phyloP scores from a whole-genome alignment of 2,888 invertebrate genomes.

The Apotomis capreana region DNA sequence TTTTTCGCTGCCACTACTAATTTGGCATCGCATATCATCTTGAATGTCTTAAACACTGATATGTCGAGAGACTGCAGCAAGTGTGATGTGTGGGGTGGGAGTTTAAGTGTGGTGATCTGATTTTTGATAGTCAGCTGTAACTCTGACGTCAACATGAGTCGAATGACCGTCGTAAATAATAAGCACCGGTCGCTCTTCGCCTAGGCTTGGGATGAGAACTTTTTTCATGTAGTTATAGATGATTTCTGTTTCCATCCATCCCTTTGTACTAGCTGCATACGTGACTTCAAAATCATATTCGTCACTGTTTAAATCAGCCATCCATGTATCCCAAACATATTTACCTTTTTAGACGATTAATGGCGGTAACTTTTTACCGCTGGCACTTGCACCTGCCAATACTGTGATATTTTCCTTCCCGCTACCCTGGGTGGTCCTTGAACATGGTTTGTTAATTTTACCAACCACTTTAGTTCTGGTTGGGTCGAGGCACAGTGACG shows the following conservation, averaged over 20 bases:
- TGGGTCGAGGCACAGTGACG: constrained; percentile 45
- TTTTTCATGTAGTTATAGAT: constrained; percentile 55
- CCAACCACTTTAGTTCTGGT: constrained; percentile 49
- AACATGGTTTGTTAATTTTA: constrained; percentile 32
- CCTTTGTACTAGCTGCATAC: constrained; percentile 54
- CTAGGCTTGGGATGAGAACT: constrained; percentile 49
- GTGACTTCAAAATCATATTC: constrained; percentile 30
- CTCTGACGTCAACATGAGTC: constrained; percentile 48
- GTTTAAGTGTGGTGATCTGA: constrained; percentile 49
- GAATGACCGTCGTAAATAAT: constrained; percentile 56
- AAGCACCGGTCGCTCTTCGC: constrained; percentile 51
- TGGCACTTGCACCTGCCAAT: constrained; percentile 43
- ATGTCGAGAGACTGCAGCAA: constrained; percentile 50
- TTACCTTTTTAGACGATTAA: constrained; percentile 50
- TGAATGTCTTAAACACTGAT: constrained; percentile 18
- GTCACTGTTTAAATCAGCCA: constrained; percentile 40
- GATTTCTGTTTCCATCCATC: constrained; percentile 55
- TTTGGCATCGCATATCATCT: neutral
- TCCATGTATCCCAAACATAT: constrained; percentile 14
- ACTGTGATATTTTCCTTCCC: constrained; percentile 46
- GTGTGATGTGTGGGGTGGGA: constrained; percentile 51
- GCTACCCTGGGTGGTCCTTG: constrained; percentile 45
- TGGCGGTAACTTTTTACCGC: too few relatives aligned
- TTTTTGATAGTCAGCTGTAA: constrained; percentile 45
- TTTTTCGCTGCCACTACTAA: too few relatives aligned